These are phyloP conservation scores for Boulengeromyrus knoepffleri DNA, from an alignment of 2,113 vertebrate genomes.

Conservation along the genomic window DNA sequence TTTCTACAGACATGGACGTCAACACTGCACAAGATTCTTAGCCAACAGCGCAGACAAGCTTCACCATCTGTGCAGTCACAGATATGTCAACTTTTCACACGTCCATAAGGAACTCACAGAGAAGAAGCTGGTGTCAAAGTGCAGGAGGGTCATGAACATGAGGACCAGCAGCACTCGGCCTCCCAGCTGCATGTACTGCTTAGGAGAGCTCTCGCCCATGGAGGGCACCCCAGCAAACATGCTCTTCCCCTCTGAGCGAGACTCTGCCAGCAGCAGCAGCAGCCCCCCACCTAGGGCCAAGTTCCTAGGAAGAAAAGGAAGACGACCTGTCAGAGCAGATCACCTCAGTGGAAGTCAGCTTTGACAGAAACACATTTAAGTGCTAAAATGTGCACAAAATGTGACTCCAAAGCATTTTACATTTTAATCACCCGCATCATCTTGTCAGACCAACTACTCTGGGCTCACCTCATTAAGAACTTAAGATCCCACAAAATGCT, in stretches of 20 bases:
- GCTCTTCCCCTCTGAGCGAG: constrained; percentile 92
- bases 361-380: background rate
- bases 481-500: constrained; percentile 98
- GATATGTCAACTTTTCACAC: background rate
- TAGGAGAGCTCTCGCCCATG: constrained; percentile 92
- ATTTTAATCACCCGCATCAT: background rate
- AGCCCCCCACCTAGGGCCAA: constrained; percentile 90
- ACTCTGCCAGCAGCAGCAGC: constrained; percentile 86
- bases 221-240: constrained; percentile 97
- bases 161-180: constrained; percentile 87
- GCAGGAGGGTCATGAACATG: constrained; percentile 98
- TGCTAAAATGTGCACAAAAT: background rate
- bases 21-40: background rate
- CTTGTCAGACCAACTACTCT: background rate
- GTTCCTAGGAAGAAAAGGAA: constrained; percentile 61
- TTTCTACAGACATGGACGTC: background rate
- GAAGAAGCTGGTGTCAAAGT: constrained; percentile 89
- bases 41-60: background rate
- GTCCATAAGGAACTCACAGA: constrained; percentile 65
- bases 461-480: constrained; percentile 93
- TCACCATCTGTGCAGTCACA: background rate
- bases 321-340: background rate
- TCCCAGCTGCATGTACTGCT: constrained; percentile 97
- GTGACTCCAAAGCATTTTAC: background rate
- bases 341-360: background rate